Percentiles rank a stretch among this genome's conserved stretches.
These are phyloP conservation scores for Coccyzus lansbergi DNA, from an alignment of 2,797 vertebrate species.

Conservation along the genomic window DNA sequence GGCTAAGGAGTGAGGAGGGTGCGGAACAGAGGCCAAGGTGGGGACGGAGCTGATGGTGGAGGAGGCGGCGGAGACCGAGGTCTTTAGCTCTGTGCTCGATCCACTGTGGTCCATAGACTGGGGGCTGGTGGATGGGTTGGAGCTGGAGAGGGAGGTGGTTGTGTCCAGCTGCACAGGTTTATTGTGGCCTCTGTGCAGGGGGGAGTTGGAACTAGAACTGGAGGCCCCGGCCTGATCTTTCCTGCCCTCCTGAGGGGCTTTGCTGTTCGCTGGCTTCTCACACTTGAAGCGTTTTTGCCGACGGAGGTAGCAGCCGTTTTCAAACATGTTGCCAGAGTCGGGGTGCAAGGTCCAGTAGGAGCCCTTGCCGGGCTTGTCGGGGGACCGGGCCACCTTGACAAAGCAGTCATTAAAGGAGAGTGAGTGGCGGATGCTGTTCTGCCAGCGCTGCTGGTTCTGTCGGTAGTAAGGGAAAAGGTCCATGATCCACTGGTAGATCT, in stretches of 20 bases:
- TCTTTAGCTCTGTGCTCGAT: conserved; percentile 84
- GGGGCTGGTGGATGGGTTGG: conserved; percentile 85
- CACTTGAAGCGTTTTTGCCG: conserved; percentile 98
- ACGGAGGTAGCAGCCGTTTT: conserved; percentile 96
- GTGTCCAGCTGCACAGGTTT: conserved; percentile 85
- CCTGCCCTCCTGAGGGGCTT: conserved; percentile 81
- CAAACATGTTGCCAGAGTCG: conserved; percentile 98
- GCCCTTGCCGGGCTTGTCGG: conserved; percentile 96
- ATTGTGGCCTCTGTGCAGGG: conserved; percentile 77
- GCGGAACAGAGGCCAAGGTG: conserved; percentile 82
- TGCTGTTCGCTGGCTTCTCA: conserved; percentile 83
- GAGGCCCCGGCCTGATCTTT: conserved; percentile 82
- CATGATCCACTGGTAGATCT: conserved; percentile 99
- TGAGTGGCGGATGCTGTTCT: conserved; percentile 97
- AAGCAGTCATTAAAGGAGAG: conserved; percentile 99
- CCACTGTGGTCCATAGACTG: conserved; percentile 86
- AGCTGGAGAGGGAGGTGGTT: conserved; percentile 78
- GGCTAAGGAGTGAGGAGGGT: conserved; percentile 84
- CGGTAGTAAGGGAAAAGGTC: conserved; percentile 96
- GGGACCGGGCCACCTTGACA: conserved; percentile 94
- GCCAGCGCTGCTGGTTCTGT: conserved; percentile 97
- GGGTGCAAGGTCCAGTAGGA: conserved; percentile 98
- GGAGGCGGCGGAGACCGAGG: conserved; percentile 76
- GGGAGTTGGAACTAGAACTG: conserved; percentile 78
- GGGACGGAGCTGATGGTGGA: conserved; percentile 78